Evolutionary conservation across 1,140 invertebrate genomes (phyloP).

Genomic region (Phenacoccus solenopsis): DNA sequence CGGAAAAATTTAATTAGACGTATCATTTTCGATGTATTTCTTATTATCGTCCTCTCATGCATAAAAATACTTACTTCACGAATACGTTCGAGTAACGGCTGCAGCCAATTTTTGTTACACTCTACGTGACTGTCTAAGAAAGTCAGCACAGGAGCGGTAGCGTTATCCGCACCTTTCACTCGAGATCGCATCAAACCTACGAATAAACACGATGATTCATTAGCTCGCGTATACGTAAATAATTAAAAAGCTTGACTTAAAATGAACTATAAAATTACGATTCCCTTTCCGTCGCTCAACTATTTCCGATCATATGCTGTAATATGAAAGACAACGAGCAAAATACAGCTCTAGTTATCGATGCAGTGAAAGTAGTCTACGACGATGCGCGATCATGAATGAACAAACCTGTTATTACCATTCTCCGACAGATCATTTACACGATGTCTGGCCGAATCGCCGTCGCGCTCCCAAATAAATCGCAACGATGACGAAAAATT

Average conservation of each 20-base stretch:
- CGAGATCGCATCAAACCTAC: slow-evolving; percentile 66
- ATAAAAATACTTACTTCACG: slow-evolving; percentile 48
- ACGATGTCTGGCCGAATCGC: background rate
- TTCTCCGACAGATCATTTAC: too few relatives aligned
- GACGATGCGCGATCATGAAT: background rate
- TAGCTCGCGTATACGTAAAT: background rate
- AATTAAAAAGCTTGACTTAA: too few relatives aligned
- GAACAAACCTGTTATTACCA: background rate
- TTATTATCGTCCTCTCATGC: background rate
- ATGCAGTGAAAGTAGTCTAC: background rate
- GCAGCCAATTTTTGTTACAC: slow-evolving; percentile 90
- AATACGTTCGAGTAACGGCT: slow-evolving; percentile 84
- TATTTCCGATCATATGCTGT: too few relatives aligned
- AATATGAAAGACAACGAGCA: too few relatives aligned
- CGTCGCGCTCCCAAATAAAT: background rate
- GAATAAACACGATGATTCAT: slow-evolving; percentile 1
- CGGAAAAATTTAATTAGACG: background rate
- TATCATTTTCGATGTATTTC: background rate
- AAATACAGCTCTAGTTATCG: background rate
- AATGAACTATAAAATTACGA: too few relatives aligned
- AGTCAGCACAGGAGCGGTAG: slow-evolving; percentile 79
- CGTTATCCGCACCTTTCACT: slow-evolving; percentile 76
- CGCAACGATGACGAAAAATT: background rate
- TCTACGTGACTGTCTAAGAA: slow-evolving; percentile 97
- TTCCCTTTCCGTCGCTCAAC: too few relatives aligned